These are phyloP conservation scores for Temnothorax longispinosus DNA, from an alignment of 1,140 invertebrate species.

Conservation along the genomic window DNA sequence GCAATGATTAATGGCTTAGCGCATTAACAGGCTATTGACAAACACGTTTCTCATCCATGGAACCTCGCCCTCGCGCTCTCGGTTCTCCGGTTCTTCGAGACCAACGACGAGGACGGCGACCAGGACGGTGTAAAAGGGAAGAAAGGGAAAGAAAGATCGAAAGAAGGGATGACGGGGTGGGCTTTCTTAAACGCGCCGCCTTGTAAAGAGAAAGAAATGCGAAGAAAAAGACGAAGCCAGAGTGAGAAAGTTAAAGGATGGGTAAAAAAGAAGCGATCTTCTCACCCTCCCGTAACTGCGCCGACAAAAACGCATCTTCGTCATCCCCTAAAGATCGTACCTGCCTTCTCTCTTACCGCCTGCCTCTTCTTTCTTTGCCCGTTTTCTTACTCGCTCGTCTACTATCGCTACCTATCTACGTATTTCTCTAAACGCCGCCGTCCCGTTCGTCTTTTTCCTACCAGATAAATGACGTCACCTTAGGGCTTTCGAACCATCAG, in stretches of 20 bases:
- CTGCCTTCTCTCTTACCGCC: conserved; percentile 17
- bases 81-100: conserved; percentile 33
- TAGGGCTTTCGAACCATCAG: conserved; percentile 48
- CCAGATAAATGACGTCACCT: conserved; percentile 55
- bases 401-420: conserved; percentile 41
- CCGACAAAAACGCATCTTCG: conserved; percentile 70
- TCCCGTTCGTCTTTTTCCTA: conserved; percentile 19
- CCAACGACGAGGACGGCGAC: conserved; percentile 30
- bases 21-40: conserved; percentile 86
- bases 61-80: conserved; percentile 66
- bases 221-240: conserved; percentile 22
- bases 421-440: conserved; percentile 46
- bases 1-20: conserved; percentile 86
- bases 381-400: conserved; percentile 12
- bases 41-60: conserved; percentile 81
- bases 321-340: conserved; percentile 58
- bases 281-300: conserved; percentile 47
- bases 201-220: conserved; percentile 66
- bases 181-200: conserved; percentile 75
- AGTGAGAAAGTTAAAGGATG: conserved; percentile 20
- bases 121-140: conserved; percentile 67
- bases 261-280: conserved; percentile 38
- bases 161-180: conserved; percentile 66
- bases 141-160: conserved; percentile 71
- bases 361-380: conserved; percentile 33